Evolutionary conservation across 1,140 invertebrate species (phyloP).

Genomic region (Drosophila paulistorum): DNA sequence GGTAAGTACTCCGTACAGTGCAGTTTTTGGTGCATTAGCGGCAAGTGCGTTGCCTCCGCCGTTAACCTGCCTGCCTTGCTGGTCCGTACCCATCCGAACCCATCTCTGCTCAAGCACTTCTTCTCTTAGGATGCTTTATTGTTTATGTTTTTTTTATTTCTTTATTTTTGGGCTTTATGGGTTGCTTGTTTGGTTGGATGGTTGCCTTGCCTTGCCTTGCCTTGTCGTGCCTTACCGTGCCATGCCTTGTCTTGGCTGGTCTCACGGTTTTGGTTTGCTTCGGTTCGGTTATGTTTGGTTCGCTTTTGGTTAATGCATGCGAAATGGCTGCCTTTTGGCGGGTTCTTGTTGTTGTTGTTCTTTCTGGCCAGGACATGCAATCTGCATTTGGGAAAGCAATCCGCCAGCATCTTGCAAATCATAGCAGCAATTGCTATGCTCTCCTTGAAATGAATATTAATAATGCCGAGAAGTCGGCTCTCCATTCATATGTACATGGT

Average conservation of each 20-base stretch:
- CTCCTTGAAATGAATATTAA: slow-evolving; percentile 76
- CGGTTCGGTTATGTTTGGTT: slow-evolving; percentile 15
- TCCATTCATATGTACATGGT: not conserved
- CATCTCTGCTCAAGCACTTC: slow-evolving; percentile 13
- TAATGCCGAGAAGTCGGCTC: slow-evolving; percentile 36
- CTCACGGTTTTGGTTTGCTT: slow-evolving; percentile 1
- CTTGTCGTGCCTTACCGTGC: too few relatives aligned
- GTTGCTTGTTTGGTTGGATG: slow-evolving; percentile 33
- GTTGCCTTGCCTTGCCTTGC: not conserved
- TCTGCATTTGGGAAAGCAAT: slow-evolving; percentile 54
- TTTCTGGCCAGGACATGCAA: slow-evolving; percentile 64
- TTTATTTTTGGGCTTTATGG: slow-evolving; percentile 34
- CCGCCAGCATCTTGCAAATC: slow-evolving; percentile 48
- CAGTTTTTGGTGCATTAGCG: slow-evolving; percentile 74
- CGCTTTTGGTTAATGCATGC: slow-evolving; percentile 57
- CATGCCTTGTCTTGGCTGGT: not conserved
- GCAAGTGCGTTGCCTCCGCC: slow-evolving; percentile 55
- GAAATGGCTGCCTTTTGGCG: slow-evolving; percentile 24
- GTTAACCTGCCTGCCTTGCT: not conserved
- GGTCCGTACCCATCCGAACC: not conserved
- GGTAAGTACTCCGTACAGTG: slow-evolving; percentile 23
- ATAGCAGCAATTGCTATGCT: slow-evolving; percentile 47
- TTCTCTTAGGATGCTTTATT: slow-evolving; percentile 59
- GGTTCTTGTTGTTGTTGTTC: slow-evolving; percentile 22
- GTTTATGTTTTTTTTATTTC: slow-evolving; percentile 67